Base-by-base conservation (phyloP, 2,888 invertebrate species). In the Cheilosia urbana region DNA sequence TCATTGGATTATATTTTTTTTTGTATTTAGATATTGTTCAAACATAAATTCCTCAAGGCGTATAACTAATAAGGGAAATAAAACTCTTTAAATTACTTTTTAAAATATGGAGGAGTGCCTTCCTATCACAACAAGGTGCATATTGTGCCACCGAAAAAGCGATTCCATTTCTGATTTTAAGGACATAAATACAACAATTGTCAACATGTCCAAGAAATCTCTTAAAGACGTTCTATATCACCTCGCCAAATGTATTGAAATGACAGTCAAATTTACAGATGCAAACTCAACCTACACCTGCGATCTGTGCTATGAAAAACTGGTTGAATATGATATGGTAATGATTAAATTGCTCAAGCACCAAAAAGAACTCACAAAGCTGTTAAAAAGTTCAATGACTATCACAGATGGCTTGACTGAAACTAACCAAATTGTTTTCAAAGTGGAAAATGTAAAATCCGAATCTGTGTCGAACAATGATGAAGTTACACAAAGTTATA, bases 331-430 rank as follows among this genome's bases (percentile, higher is more conserved):
- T 60, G 91, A 91, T 63, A 80, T 89, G 27, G 88, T 91, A 55
- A 91, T 91, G 91, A 76, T 91, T 0, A 91, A 89, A 58, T 84
- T 91, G 13, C 89, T 91, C 87, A 87, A 88, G 5, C 89, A 89
- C 5, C 91, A 91, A 84, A 90, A 89, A 45, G 88, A 88, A 17
- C 87, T 91, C 0, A 90, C 90, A 0, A 82, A 85, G 15, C 88
- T 90, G 37, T 79, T 91, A 2, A 88, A 89, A 19, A 87, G 88
- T 13, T 90, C 90, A 2, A 62, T 91, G 73, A 88, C 11, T 87
- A 88, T 1, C 51, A 78, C 63, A 1, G 66, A 82, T 55, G 47
- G 58, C 1, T 77, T 71, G 37, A 13, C 24, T 51, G n/a, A 51
- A 51, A 65, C n/a, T 21, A 37, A 21, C 9, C 21, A 11, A 37